Base-by-base conservation (phyloP, 2,888 invertebrate genomes). In the Cheilosia scutellata region DNA sequence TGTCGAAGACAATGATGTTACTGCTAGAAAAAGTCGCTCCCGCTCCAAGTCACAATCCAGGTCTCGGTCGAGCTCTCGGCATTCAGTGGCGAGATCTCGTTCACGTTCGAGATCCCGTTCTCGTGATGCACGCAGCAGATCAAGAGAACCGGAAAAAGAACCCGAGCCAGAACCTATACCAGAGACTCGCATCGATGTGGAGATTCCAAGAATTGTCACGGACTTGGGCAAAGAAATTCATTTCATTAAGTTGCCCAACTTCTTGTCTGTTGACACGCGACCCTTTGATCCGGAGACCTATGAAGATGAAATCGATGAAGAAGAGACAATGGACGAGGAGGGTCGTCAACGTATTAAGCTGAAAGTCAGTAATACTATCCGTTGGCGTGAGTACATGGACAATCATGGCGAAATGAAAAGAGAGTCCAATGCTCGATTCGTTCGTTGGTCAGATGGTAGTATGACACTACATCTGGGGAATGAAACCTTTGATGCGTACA, bases 241-340 rank as follows among this genome's bases (percentile, higher is more conserved):
- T 92, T 99, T 99, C 89, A 98, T 99, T 0, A 99, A 99, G 91
- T 93, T 99, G 78, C 99, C 99, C 2, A 99, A 99, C 93, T 99
- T 99, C 93, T 95, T 99, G 90, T 99, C 98, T 0, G 98, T 99
- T 49, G 99, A 99, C 92, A 98, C 98, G 0, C 94, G 99, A 87
- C 99, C 99, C 0, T 99, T 98, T 90, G 99, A 99, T 91, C 95
- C 96, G 0, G 96, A 95, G 83, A 97, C 97, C 0, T 99, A 99
- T 91, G 99, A 99, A 91, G 99, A 99, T 93, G 99, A 99, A 93
- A 97, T 99, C 88, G 99, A 99, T 90, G 99, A 99, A 89, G 99
- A 99, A 91, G 99, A 99, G 92, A 97, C 98, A 0, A 93, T 98
- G 88, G 99, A 99, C 91, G 99, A 99, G 90, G 99, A 99, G 93